Conservation (phyloP, 2,113 vertebrate genomes). For the Gnathonemus echidnorhynchus region DNA sequence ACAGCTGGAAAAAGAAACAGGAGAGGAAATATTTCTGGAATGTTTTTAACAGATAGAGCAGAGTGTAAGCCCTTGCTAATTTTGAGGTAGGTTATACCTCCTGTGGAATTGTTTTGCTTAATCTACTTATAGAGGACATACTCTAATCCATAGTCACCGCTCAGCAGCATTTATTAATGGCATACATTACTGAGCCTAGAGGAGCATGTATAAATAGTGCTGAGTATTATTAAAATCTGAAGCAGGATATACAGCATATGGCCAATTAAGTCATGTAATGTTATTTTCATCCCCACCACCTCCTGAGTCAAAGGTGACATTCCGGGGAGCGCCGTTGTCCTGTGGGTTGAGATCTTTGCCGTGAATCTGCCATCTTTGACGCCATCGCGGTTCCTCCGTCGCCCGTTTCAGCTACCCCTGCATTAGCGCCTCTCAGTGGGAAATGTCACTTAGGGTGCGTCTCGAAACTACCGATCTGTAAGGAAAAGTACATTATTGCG, state of each 20-base stretch:
- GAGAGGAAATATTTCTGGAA: background rate
- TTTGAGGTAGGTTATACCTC: constrained; percentile 5
- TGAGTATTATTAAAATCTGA: background rate
- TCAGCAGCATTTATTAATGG: background rate
- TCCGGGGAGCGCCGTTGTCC: background rate
- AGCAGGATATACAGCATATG: background rate
- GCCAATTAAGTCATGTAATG: background rate
- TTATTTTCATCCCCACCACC: background rate
- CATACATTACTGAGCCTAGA: background rate
- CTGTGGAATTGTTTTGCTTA: constrained; percentile 4
- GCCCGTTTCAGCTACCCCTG: background rate
- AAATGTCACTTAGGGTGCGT: background rate
- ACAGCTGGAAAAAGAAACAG: background rate
- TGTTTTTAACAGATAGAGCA: background rate
- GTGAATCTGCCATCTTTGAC: background rate
- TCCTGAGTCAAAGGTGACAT: background rate
- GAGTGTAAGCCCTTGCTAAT: background rate
- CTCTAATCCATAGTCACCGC: background rate
- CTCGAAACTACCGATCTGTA: background rate
- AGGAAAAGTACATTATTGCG: background rate
- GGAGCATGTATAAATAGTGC: background rate
- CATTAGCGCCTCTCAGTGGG: background rate
- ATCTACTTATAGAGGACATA: constrained; percentile 1
- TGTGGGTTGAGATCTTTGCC: background rate
- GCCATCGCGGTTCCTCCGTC: background rate